These are phyloP conservation scores for Tamias sibiricus DNA, from an alignment of 2,113 vertebrate genomes.

Conservation along the genomic window DNA sequence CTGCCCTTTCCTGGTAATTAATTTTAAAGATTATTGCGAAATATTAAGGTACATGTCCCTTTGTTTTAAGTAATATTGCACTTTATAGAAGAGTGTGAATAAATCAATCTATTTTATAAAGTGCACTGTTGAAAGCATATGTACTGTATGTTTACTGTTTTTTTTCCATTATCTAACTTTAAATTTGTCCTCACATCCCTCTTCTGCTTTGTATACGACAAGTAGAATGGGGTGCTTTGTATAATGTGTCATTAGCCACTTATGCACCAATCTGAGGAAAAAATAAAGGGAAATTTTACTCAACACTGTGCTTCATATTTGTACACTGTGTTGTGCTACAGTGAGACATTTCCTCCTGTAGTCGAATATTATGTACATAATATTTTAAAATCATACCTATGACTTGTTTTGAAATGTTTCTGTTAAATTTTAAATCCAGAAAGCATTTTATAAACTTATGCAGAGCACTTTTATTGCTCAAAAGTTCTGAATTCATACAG, in stretches of 20 bases:
- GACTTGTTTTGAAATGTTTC: slow-evolving; percentile 82
- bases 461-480: slow-evolving; percentile 85
- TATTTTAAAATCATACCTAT: slow-evolving; percentile 82
- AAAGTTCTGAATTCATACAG: slow-evolving; percentile 77
- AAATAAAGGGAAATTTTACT: slow-evolving; percentile 81
- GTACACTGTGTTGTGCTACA: slow-evolving; percentile 85
- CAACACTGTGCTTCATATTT: slow-evolving; percentile 87
- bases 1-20: slow-evolving; percentile 78
- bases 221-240: slow-evolving; percentile 77
- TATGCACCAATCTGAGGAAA: slow-evolving; percentile 75
- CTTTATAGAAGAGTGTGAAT: slow-evolving; percentile 78
- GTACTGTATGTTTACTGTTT: slow-evolving; percentile 81
- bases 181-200: slow-evolving; percentile 77
- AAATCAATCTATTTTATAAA: slow-evolving; percentile 77
- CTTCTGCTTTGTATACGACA: slow-evolving; percentile 77
- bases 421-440: slow-evolving; percentile 83
- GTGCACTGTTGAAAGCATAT: slow-evolving; percentile 74
- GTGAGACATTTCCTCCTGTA: slow-evolving; percentile 83
- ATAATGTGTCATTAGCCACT: slow-evolving; percentile 70
- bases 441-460: slow-evolving; percentile 85
- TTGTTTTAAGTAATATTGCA: slow-evolving; percentile 78
- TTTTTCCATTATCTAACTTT: slow-evolving; percentile 73
- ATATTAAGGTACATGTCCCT: slow-evolving; percentile 79
- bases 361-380: slow-evolving; percentile 84
- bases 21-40: slow-evolving; percentile 78